Conservation (phyloP, 2,797 vertebrate species). For the Melanotaenia parkinsoni region DNA sequence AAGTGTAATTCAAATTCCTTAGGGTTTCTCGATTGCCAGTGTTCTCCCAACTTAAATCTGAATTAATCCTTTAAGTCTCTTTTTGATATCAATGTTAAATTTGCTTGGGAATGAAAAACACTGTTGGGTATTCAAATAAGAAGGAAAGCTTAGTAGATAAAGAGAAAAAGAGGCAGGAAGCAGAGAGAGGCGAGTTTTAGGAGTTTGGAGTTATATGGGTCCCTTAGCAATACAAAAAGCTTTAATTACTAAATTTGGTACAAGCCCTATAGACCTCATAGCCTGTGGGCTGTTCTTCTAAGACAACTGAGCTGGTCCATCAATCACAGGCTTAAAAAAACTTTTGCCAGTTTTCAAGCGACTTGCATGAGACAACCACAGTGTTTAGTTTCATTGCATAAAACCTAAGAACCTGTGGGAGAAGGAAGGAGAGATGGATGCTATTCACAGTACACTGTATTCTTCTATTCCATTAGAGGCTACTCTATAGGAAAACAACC, state of each 20-base stretch:
- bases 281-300: slow-evolving; percentile 40
- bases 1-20: slow-evolving; percentile 63
- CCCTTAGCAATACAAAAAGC: slow-evolving; percentile 61
- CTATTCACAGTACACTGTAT: slow-evolving; percentile 39
- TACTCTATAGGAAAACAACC: slow-evolving; percentile 52
- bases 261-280: slow-evolving; percentile 70
- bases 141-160: slow-evolving; percentile 54
- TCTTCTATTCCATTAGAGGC: slow-evolving; percentile 47
- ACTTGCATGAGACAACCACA: slow-evolving; percentile 49
- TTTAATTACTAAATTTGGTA: slow-evolving; percentile 73
- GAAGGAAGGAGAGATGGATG: slow-evolving; percentile 50
- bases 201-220: slow-evolving; percentile 41
- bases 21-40: slow-evolving; percentile 33
- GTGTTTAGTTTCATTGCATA: slow-evolving; percentile 49
- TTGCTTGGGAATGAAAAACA: slow-evolving; percentile 15
- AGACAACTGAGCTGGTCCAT: slow-evolving; percentile 59
- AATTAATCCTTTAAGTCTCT: slow-evolving; percentile 48
- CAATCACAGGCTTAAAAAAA: slow-evolving; percentile 65
- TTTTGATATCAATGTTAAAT: slow-evolving; percentile 39
- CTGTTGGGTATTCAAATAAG: slow-evolving; percentile 50
- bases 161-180: slow-evolving; percentile 33
- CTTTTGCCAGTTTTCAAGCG: slow-evolving; percentile 47
- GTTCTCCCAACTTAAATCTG: slow-evolving; percentile 39
- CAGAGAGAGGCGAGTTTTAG: slow-evolving; percentile 13
- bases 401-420: slow-evolving; percentile 50